Conservation (phyloP, 2,888 invertebrate genomes). For the Agrotis ipsilon region DNA sequence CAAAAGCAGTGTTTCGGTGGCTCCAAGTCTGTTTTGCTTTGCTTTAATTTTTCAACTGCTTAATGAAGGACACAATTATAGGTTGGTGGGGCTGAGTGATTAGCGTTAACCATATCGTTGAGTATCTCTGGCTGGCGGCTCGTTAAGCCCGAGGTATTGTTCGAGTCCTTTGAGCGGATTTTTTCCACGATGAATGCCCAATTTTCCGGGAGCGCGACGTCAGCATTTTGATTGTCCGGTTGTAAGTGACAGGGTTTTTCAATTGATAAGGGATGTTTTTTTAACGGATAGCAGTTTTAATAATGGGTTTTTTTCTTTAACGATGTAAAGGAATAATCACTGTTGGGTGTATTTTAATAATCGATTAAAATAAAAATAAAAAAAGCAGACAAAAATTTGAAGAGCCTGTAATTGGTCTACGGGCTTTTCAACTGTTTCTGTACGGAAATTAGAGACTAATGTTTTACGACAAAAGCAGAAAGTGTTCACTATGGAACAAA, state of each 20-base stretch:
- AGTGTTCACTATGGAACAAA: neutral
- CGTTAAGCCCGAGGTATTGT: constrained; percentile 70
- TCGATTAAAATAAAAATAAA: too few species aligned
- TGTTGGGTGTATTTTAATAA: too few species aligned
- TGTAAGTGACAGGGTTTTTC: constrained; percentile 58
- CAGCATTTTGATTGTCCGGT: constrained; percentile 74
- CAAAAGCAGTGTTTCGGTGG: constrained; percentile 71
- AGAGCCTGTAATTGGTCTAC: too few species aligned
- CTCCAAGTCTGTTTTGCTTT: constrained; percentile 44
- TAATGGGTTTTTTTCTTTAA: constrained; percentile 19
- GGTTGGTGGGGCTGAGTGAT: constrained; percentile 59
- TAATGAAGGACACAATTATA: constrained; percentile 61
- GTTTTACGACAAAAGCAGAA: too few species aligned
- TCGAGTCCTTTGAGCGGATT: constrained; percentile 58
- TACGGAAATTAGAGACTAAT: too few species aligned
- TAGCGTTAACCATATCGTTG: constrained; percentile 55
- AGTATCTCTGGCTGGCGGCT: constrained; percentile 57
- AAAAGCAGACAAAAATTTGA: too few species aligned
- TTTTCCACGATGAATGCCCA: constrained; percentile 71
- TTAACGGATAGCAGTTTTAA: constrained; percentile 27
- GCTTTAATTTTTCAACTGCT: constrained; percentile 47
- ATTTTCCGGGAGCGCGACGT: constrained; percentile 68
- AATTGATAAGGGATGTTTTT: constrained; percentile 57
- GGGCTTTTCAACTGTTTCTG: too few species aligned
- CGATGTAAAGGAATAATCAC: neutral